phyloP scores from a whole-genome alignment of 2,113 vertebrate species.

The Anser cygnoides region DNA sequence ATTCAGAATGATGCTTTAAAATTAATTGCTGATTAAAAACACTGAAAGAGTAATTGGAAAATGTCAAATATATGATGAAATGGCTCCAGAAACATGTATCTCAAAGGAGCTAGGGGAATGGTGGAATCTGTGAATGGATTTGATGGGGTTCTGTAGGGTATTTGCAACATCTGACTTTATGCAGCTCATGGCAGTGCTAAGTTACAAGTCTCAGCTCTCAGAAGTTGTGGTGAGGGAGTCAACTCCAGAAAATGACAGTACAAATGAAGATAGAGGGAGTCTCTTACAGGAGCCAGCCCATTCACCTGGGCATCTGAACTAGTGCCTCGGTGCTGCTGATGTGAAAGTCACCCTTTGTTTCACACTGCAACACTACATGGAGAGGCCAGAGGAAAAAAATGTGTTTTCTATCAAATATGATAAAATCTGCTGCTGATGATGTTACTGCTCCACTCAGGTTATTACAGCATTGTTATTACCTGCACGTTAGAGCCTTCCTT shows the following conservation, averaged over 20 bases:
- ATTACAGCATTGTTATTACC: background rate
- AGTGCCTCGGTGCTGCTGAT: background rate
- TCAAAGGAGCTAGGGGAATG: background rate
- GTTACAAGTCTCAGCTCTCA: background rate
- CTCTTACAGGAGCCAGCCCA: background rate
- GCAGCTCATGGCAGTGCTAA: background rate
- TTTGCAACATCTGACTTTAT: background rate
- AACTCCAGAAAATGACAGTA: background rate
- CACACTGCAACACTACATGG: background rate
- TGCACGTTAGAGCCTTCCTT: background rate
- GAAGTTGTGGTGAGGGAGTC: background rate
- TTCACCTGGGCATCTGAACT: background rate
- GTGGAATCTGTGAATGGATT: background rate
- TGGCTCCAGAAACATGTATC: background rate
- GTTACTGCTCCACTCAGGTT: background rate
- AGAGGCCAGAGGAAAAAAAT: background rate
- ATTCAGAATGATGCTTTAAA: constrained; percentile 6
- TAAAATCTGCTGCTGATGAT: background rate
- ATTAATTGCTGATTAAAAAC: constrained; percentile 5
- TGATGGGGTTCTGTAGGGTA: background rate
- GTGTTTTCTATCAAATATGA: background rate
- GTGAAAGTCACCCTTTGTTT: background rate
- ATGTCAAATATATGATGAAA: background rate
- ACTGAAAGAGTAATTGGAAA: background rate
- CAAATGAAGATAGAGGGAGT: background rate